Evolutionary conservation across 2,113 vertebrate species (phyloP), one percentile per base, ranked within the genome.

Genomic region (Bujurquina vittata): DNA sequence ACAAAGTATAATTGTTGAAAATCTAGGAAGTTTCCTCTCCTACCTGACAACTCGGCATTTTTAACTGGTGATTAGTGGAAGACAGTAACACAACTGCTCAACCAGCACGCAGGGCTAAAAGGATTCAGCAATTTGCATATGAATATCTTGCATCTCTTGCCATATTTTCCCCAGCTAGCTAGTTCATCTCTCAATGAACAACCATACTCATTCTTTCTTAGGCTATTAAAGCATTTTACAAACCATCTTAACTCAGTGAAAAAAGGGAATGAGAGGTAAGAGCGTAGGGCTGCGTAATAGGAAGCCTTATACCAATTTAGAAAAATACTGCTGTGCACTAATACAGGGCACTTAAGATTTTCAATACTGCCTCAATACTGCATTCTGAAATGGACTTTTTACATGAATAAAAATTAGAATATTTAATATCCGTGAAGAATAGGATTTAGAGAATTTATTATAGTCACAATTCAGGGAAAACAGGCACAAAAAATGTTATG

Each of bases 341-440:
- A 83, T 77, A 86, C 67, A 79, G 54, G 55, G 31, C 69, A 79
- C 52, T 86, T 18, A 57, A 43, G 23, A 73, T 57, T 60, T 82
- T 52, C 40, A 79, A 33, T 59, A 43, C 26, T 55, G 22, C 56
- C 63, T 73, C 20, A 73, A 84, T 65, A 67, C 83, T 80, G 37
- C n/a, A 75, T 15, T 26, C 33, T 75, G 18, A 80, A 77, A 83
- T 4, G 5, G 7, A 3, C 46, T 62, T 73, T 88, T 63, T 76
- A 54, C 2, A 26, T 60, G 73, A 31, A 23, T 76, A 20, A 40
- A 56, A 56, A 60, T 43, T 69, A 4, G 29, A 49, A 77, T 65
- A 29, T 4, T 33, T 77, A 12, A 62, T 81, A 57, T 83, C 52
- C 35, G 49, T 55, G 29, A 62, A 29, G 59, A 80, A 63, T 2